Conservation (phyloP, 2,888 invertebrate genomes). For the Lymantria dispar region DNA sequence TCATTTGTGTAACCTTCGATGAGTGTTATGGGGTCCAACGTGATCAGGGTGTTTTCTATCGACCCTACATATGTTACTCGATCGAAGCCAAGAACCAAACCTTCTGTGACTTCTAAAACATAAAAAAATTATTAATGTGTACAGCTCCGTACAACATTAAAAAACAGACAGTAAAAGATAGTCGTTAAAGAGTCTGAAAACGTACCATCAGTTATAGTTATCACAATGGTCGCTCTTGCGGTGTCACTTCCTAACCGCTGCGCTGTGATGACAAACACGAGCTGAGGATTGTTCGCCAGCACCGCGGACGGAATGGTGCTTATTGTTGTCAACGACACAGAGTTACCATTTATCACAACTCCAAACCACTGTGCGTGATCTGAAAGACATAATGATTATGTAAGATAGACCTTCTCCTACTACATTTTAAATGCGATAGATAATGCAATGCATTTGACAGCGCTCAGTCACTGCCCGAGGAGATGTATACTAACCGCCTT, state of each 20-base stretch:
- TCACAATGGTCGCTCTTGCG: constrained; percentile 27
- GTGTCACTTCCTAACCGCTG: constrained; percentile 12
- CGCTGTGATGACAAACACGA: constrained; percentile 28
- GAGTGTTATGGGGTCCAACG: constrained; percentile 30
- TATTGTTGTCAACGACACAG: background rate
- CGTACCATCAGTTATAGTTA: constrained; percentile 14
- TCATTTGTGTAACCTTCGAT: constrained; percentile 28
- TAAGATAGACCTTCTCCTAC: too few species aligned
- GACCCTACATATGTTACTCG: constrained; percentile 17
- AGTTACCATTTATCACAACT: background rate
- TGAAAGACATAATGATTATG: background rate
- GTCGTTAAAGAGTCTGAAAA: background rate
- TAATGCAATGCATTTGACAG: background rate
- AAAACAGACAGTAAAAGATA: too few species aligned
- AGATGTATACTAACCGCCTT: constrained; percentile 32
- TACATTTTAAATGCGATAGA: background rate
- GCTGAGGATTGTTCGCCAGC: constrained; percentile 22
- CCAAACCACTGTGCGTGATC: constrained; percentile 12
- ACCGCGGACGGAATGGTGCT: constrained; percentile 18
- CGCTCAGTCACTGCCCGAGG: background rate
- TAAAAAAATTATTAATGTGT: background rate
- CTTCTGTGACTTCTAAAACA: constrained; percentile 2
- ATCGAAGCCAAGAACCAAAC: constrained; percentile 9
- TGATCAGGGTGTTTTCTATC: constrained; percentile 9
- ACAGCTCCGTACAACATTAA: background rate